Conservation (phyloP, 2,113 vertebrate species). For the Calidris pygmaea region DNA sequence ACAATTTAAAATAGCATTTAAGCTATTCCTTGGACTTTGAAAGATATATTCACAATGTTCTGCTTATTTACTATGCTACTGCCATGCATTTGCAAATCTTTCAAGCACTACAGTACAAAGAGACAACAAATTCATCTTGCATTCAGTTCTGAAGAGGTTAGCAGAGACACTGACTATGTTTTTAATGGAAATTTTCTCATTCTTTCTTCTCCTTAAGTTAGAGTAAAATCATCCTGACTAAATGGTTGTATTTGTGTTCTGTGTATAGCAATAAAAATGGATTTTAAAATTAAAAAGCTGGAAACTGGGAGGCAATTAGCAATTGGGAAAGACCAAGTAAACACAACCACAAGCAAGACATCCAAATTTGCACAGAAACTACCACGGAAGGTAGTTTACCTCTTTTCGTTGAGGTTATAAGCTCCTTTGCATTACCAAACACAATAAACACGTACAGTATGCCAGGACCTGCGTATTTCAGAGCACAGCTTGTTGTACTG, state of each 20-base stretch:
- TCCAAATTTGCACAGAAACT: not conserved
- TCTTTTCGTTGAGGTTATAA: not conserved
- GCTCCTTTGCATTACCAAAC: not conserved
- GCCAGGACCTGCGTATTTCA: not conserved
- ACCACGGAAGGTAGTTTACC: not conserved
- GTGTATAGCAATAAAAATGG: not conserved
- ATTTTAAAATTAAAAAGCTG: not conserved
- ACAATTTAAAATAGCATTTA: constrained; percentile 10
- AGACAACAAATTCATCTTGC: not conserved
- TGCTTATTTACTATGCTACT: not conserved
- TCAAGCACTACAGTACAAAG: not conserved
- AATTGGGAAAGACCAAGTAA: not conserved
- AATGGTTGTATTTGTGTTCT: not conserved
- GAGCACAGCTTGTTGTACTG: not conserved
- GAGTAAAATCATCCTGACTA: not conserved
- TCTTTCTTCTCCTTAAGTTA: not conserved
- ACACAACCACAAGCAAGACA: not conserved
- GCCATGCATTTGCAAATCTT: not conserved
- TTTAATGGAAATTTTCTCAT: not conserved
- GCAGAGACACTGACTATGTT: not conserved
- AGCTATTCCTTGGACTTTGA: constrained; percentile 17
- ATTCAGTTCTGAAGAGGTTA: not conserved
- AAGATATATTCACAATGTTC: not conserved
- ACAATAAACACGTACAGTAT: not conserved
- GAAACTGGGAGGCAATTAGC: not conserved